Percentiles rank a stretch among this genome's conserved stretches.
These are phyloP conservation scores for Halcyon badia DNA, from an alignment of 2,797 vertebrate species.

Conservation along the genomic window DNA sequence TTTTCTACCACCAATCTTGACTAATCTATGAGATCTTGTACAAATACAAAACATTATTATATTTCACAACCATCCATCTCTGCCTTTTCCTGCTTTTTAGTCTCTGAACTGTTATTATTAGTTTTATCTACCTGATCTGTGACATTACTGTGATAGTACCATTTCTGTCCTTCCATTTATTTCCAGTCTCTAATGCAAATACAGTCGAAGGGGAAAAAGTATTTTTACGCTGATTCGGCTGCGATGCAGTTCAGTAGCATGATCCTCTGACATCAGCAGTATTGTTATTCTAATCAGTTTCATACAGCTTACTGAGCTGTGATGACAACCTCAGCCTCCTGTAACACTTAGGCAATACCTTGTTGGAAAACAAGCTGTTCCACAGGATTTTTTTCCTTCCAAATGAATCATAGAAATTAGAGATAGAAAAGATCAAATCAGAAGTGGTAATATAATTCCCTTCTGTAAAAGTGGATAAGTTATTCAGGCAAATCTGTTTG, in stretches of 20 bases:
- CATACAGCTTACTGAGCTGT: slow-evolving; percentile 19
- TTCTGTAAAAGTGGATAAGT: slow-evolving; percentile 57
- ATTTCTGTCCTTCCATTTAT: not conserved
- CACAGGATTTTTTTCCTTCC: not conserved
- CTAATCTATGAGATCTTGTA: not conserved
- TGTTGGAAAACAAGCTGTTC: slow-evolving; percentile 24
- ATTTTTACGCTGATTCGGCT: not conserved
- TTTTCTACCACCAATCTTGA: not conserved
- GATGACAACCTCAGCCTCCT: slow-evolving; percentile 7
- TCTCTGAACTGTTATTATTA: not conserved
- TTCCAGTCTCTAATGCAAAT: not conserved
- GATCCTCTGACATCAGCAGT: slow-evolving; percentile 50
- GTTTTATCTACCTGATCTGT: not conserved
- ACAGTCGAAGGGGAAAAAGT: not conserved
- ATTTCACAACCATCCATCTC: not conserved
- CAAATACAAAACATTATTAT: not conserved
- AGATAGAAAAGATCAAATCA: slow-evolving; percentile 47
- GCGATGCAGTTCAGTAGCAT: not conserved
- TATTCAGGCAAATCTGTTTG: slow-evolving; percentile 45
- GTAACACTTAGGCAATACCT: slow-evolving; percentile 17
- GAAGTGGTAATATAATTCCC: slow-evolving; percentile 48
- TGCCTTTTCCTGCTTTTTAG: not conserved
- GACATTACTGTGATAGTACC: not conserved
- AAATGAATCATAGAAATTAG: slow-evolving; percentile 44
- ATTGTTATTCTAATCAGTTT: slow-evolving; percentile 26